These are phyloP conservation scores for Opisthograptis luteolata DNA, from an alignment of 2,888 invertebrate species.

Conservation along the genomic window DNA sequence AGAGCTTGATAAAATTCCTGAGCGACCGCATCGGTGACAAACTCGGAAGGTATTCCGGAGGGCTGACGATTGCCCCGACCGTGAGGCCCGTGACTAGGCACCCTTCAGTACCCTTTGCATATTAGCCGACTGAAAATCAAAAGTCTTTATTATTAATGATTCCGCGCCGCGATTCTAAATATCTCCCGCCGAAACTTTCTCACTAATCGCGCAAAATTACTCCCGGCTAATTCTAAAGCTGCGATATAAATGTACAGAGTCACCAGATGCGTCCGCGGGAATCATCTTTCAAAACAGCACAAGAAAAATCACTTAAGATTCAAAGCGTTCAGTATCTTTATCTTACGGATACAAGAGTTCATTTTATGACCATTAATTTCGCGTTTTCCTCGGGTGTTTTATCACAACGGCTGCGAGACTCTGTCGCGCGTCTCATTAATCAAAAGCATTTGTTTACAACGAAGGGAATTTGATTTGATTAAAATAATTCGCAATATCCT, in stretches of 20 bases:
- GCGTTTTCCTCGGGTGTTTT: conserved; percentile 82
- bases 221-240: conserved; percentile 59
- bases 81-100: conserved; percentile 60
- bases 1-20: conserved; percentile 82
- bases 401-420: conserved; percentile 80
- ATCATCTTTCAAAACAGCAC: conserved; percentile 76
- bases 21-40: conserved; percentile 78
- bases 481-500: conserved; percentile 85
- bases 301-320: conserved; percentile 82
- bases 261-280: conserved; percentile 76
- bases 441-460: conserved; percentile 85
- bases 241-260: conserved; percentile 71
- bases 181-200: conserved; percentile 62
- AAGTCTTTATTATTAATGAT: conserved; percentile 83
- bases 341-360: conserved; percentile 83
- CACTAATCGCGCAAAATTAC: conserved; percentile 70
- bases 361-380: conserved; percentile 85
- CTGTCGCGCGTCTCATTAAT: conserved; percentile 84
- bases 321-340: conserved; percentile 82
- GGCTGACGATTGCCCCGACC: conserved; percentile 65
- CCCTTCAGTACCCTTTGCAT: conserved; percentile 77
- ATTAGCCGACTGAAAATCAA: conserved; percentile 82
- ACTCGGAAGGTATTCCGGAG: conserved; percentile 76
- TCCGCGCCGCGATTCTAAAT: conserved; percentile 79
- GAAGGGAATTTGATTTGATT: conserved; percentile 85